Evolutionary conservation across 2,888 invertebrate genomes (phyloP), one percentile per base, ranked within the genome.

Genomic region (Cremastinae sp.): DNA sequence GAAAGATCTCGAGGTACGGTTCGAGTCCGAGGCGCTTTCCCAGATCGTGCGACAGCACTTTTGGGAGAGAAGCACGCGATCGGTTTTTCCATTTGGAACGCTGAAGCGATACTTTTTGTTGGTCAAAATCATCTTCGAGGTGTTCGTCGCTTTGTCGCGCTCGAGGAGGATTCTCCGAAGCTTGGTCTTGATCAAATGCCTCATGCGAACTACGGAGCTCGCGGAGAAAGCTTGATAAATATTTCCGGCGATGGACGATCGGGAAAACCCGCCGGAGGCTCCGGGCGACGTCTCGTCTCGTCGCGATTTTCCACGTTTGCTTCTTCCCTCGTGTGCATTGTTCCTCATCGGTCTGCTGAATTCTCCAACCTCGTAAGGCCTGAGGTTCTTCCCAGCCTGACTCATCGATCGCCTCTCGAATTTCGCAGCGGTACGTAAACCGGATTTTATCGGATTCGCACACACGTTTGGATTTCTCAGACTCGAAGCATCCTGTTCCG

Each of bases 121-220:
- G 7, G 56, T 74, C 9, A 82, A 56, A 10, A 68, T 79, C 8
- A 71, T 81, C 59, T 80, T 82, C 38, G 80, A 79, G 0, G 82
- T 81, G 20, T 79, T 80, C 2, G 79, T 81, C 1, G 78, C 75
- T 54, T 81, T 83, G 51, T 79, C 75, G 3, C 77, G 76, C 12
- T 81, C 80, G 43, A 82, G 51, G 10, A 84, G 58, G 10, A 82
- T 68, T 61, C 71, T 76, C 4, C 78, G 75, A 0, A 86, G 59
- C 22, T 85, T 86, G 43, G 66, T 77, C 45, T 80, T 79, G 7
- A 87, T 81, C 56, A 86, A 18, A 22, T 78, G 73, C 34, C 80
- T 85, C 43, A 87, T 78, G 59, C 80, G 75, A 10, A 80, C 79
- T 49, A 85, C 43, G 0, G 84, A 82, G 41, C 75, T 61, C 14